Conservation (phyloP, 2,113 vertebrate species). For the Myocastor coypus region DNA sequence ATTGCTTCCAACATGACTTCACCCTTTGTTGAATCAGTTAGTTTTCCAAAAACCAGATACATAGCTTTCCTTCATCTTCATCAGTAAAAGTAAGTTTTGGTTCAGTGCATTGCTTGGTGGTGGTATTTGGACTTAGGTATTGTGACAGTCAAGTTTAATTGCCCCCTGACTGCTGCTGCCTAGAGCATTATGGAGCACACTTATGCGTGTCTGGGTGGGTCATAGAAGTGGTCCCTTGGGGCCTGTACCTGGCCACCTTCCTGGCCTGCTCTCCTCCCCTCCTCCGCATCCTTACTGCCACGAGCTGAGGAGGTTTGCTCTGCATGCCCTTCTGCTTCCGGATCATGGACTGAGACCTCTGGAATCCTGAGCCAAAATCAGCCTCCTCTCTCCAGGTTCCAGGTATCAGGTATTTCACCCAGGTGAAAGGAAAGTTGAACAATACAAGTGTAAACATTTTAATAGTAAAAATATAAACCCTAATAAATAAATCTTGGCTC, state of each 20-base stretch:
- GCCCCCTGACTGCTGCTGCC: background rate
- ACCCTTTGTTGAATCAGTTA: background rate
- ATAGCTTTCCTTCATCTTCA: background rate
- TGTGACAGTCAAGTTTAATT: background rate
- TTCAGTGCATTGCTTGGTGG: background rate
- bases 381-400: background rate
- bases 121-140: background rate
- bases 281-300: background rate
- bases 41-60: constrained; percentile 3
- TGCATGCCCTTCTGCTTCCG: background rate
- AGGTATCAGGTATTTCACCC: background rate
- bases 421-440: background rate
- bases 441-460: background rate
- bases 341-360: background rate
- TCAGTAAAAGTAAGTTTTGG: background rate
- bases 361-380: background rate
- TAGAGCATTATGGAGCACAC: background rate
- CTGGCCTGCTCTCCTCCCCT: too few relatives aligned
- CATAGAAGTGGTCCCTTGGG: background rate
- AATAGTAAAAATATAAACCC: background rate
- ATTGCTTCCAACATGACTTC: background rate
- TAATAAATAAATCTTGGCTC: constrained; percentile 17
- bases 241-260: background rate
- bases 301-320: background rate
- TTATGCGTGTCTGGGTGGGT: background rate